phyloP scores from a whole-genome alignment of 2,113 vertebrate genomes.

The Sarotherodon lohbergeri region DNA sequence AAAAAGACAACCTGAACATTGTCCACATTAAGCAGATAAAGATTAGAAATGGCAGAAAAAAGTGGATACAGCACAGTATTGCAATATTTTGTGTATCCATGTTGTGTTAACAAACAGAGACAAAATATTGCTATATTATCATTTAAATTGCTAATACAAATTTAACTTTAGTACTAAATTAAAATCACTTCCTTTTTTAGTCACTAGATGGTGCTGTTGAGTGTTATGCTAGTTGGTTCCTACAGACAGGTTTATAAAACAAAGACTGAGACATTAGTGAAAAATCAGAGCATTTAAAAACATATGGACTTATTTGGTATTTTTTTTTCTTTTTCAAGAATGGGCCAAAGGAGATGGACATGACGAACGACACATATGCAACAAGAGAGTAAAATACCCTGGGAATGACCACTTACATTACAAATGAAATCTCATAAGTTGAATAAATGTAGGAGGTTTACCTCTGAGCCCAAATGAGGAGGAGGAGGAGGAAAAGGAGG shows the following conservation, averaged over 20 bases:
- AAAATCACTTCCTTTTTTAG: neutral
- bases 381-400: no score
- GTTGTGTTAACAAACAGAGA: neutral
- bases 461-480: neutral
- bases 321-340: neutral
- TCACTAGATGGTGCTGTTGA: neutral
- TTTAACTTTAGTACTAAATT: neutral
- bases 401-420: neutral
- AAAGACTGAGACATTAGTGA: neutral
- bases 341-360: no score
- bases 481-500: slow-evolving; percentile 8
- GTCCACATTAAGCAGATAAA: neutral
- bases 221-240: neutral
- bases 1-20: neutral
- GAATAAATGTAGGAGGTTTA: neutral
- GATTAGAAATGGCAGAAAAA: neutral
- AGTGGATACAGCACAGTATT: neutral
- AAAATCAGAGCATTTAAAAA: neutral
- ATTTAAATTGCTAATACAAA: neutral
- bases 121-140: neutral
- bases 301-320: neutral
- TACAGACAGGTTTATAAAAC: neutral
- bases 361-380: no score
- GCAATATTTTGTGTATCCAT: neutral
- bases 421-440: neutral